Conservation (phyloP, 2,113 vertebrate genomes). For the Pao palembangensis region DNA sequence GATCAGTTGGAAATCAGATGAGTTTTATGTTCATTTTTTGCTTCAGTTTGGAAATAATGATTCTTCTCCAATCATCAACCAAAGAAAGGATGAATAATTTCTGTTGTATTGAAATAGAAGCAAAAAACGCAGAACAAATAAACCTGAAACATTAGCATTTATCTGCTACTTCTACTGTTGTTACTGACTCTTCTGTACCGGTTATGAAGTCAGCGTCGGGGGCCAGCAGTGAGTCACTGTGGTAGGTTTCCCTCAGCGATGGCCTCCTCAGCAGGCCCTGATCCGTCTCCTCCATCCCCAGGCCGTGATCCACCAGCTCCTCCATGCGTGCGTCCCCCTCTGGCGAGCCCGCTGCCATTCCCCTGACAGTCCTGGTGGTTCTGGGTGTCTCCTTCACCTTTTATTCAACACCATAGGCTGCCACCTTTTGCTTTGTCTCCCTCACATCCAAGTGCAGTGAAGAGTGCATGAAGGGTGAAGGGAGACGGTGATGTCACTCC, state of each 20-base stretch:
- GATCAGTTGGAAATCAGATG: too few relatives aligned
- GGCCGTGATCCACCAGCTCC: constrained; percentile 63
- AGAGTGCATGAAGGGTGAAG: constrained; percentile 3
- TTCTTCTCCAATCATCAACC: too few relatives aligned
- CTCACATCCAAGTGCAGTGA: constrained; percentile 18
- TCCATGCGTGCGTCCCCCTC: constrained; percentile 56
- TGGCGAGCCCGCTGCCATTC: constrained; percentile 24
- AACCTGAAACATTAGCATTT: background rate
- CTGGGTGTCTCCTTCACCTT: constrained; percentile 1
- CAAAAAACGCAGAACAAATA: too few relatives aligned
- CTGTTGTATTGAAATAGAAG: too few relatives aligned
- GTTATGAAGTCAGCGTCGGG: constrained; percentile 72
- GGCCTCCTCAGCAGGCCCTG: constrained; percentile 44
- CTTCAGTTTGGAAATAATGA: too few relatives aligned
- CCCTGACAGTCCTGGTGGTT: constrained; percentile 6
- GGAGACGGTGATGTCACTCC: constrained; percentile 66
- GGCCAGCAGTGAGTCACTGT: constrained; percentile 63
- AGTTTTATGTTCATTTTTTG: too few relatives aligned
- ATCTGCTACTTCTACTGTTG: background rate
- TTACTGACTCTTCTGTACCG: constrained; percentile 49
- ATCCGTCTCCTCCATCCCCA: constrained; percentile 63
- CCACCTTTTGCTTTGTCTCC: constrained; percentile 36
- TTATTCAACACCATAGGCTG: constrained; percentile 1
- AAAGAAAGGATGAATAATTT: too few relatives aligned
- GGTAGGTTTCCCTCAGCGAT: constrained; percentile 56